These are phyloP conservation scores for Zaprionus kolodkinae DNA, from an alignment of 1,140 invertebrate genomes.

Conservation along the genomic window DNA sequence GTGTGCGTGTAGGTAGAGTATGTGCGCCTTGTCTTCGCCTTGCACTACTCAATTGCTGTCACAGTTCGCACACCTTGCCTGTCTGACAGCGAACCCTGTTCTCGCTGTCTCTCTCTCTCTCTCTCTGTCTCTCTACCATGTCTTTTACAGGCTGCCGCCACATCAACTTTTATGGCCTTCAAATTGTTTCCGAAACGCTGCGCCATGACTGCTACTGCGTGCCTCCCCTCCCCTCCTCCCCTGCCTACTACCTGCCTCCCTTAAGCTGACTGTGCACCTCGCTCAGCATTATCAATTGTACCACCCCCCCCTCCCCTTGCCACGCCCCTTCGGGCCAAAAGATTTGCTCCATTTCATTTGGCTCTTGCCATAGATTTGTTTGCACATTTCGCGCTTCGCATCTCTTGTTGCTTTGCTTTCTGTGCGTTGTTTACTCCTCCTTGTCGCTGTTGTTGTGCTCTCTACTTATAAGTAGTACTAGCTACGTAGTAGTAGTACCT, in stretches of 20 bases:
- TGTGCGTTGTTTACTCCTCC: slow-evolving; percentile 22
- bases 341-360: slow-evolving; percentile 68
- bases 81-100: background rate
- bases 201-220: slow-evolving; percentile 32
- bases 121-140: background rate
- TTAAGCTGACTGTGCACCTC: slow-evolving; percentile 42
- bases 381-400: slow-evolving; percentile 43
- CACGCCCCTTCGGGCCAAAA: slow-evolving; percentile 45
- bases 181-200: slow-evolving; percentile 82
- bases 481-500: background rate
- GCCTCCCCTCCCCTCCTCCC: too few relatives aligned
- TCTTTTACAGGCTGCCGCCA: slow-evolving; percentile 50
- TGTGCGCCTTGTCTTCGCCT: slow-evolving; percentile 40
- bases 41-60: slow-evolving; percentile 48
- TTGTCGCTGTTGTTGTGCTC: too few relatives aligned
- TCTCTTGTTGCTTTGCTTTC: slow-evolving; percentile 32
- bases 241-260: background rate
- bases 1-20: slow-evolving; percentile 16
- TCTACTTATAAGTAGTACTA: slow-evolving; percentile 8
- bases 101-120: background rate
- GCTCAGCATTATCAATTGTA: slow-evolving; percentile 66
- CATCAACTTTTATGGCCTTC: slow-evolving; percentile 81
- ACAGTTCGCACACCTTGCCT: slow-evolving; percentile 45
- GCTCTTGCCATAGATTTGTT: slow-evolving; percentile 48
- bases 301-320: too few relatives aligned